phyloP scores from a whole-genome alignment of 2,888 invertebrate species.

The Folsomia manolachei region DNA sequence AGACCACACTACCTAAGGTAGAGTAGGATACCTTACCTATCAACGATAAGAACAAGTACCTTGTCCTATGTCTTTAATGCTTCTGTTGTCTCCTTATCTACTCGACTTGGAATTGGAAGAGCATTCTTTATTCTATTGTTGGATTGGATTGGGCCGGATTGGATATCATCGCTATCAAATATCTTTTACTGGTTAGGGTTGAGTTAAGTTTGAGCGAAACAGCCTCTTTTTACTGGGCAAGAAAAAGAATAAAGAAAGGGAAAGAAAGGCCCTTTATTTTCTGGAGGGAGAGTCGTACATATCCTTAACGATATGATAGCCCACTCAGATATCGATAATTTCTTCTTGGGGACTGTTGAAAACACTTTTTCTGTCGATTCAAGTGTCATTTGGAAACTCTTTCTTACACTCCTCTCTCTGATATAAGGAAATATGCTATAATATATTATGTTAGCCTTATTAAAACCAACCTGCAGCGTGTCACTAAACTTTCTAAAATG shows the following conservation, averaged over 20 bases:
- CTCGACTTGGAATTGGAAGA: not conserved
- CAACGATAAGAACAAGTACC: no score
- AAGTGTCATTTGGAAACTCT: constrained; percentile 31
- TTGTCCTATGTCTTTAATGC: not conserved
- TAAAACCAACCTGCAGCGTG: no score
- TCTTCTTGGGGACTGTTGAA: constrained; percentile 14
- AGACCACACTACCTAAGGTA: no score
- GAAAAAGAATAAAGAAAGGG: no score
- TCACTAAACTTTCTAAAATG: not conserved
- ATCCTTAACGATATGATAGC: not conserved
- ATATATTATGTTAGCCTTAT: not conserved
- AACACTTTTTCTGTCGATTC: constrained; percentile 30
- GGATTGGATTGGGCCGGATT: not conserved
- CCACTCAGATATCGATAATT: constrained; percentile 19
- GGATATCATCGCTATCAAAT: not conserved
- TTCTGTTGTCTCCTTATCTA: not conserved
- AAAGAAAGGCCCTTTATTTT: no score
- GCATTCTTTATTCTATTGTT: not conserved
- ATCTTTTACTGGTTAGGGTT: no score
- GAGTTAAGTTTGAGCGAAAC: not conserved
- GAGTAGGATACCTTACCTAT: no score
- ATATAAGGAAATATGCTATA: not conserved
- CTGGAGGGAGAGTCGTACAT: not conserved
- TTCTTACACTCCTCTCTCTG: not conserved
- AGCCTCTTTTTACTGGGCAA: not conserved